Conservation (phyloP, 2,888 invertebrate species). For the Plemyria rubiginata region DNA sequence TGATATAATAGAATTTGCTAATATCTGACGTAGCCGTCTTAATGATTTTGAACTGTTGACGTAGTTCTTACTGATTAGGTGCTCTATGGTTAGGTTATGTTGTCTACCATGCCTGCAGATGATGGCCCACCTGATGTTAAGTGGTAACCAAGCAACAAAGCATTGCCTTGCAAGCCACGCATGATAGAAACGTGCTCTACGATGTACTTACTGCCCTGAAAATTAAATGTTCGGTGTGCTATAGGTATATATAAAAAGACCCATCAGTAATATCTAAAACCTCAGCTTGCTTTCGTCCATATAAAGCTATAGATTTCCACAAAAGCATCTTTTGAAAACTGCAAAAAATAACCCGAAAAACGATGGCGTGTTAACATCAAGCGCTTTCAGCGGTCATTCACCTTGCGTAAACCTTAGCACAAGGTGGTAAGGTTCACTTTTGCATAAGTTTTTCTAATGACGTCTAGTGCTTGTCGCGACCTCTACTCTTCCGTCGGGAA, state of each 20-base stretch:
- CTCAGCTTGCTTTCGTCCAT: slow-evolving; percentile 10
- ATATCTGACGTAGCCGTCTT: not conserved
- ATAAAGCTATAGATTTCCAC: slow-evolving; percentile 20
- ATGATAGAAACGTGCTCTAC: too few species aligned
- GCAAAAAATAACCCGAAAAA: slow-evolving; percentile 54
- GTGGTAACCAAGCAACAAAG: too few species aligned
- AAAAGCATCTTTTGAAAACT: slow-evolving; percentile 27
- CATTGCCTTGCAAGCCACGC: too few species aligned
- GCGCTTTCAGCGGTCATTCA: slow-evolving; percentile 74
- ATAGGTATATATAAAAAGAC: too few species aligned
- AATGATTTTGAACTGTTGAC: not conserved
- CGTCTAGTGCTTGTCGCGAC: slow-evolving; percentile 48
- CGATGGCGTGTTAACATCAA: slow-evolving; percentile 74
- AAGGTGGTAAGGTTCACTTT: slow-evolving; percentile 53
- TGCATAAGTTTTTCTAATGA: slow-evolving; percentile 40
- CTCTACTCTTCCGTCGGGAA: slow-evolving; percentile 41
- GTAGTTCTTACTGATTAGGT: not conserved
- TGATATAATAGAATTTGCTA: slow-evolving; percentile 8
- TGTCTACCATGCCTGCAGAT: too few species aligned
- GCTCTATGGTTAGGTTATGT: too few species aligned
- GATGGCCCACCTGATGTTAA: too few species aligned
- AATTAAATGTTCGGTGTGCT: too few species aligned
- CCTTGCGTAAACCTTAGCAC: slow-evolving; percentile 38
- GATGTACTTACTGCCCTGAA: too few species aligned
- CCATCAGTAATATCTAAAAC: too few species aligned